A percentile compares a stretch with the other conserved stretches of the same genome.
Conservation (phyloP, 2,888 invertebrate species). For the Cryptocephalus moraei region DNA sequence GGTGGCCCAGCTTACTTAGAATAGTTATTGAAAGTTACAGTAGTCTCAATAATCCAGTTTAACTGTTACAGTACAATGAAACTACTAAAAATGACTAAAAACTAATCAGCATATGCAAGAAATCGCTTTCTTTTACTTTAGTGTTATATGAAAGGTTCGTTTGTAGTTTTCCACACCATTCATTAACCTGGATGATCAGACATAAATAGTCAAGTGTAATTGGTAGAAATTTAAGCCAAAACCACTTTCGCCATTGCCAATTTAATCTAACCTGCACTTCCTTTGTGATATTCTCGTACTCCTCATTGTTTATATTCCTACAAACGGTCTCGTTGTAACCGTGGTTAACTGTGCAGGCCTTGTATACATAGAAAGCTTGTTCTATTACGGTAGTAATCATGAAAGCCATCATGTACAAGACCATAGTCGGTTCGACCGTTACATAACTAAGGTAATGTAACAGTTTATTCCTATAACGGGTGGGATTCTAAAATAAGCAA, state of each 20-base stretch:
- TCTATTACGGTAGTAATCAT: slow-evolving; percentile 74
- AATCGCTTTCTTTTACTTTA: no score
- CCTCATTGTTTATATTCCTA: slow-evolving; percentile 45
- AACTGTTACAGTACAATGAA: no score
- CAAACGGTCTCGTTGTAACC: slow-evolving; percentile 59
- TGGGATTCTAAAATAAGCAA: neutral
- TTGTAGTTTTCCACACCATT: no score
- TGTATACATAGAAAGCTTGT: slow-evolving; percentile 67
- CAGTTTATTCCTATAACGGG: slow-evolving; percentile 6
- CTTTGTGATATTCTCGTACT: slow-evolving; percentile 49
- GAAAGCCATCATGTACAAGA: slow-evolving; percentile 80
- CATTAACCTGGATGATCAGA: no score
- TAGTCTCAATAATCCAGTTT: no score
- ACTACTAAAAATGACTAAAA: no score
- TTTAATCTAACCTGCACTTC: slow-evolving; percentile 52
- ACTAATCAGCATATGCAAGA: no score
- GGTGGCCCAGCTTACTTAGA: no score
- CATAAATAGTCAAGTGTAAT: no score
- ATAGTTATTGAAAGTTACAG: no score
- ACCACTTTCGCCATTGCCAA: neutral
- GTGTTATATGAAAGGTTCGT: no score
- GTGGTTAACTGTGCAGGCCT: slow-evolving; percentile 67
- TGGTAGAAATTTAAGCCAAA: no score
- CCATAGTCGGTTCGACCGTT: slow-evolving; percentile 79
- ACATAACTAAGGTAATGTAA: slow-evolving; percentile 34